A percentile compares a stretch with the other conserved stretches of the same genome.
Conservation (phyloP, 2,797 vertebrate genomes). For the Hylomyscus alleni region DNA sequence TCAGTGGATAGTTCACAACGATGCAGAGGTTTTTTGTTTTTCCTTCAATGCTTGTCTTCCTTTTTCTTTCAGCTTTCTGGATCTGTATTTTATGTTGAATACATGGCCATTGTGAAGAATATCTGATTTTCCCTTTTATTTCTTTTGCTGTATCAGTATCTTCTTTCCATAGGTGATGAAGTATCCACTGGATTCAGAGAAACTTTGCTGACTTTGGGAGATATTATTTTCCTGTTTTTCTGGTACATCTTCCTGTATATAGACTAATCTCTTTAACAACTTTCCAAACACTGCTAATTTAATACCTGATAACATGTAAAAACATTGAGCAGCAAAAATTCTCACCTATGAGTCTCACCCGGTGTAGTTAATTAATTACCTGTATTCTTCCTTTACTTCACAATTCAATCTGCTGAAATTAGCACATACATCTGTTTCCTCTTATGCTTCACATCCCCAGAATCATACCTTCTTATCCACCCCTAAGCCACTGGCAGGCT, state of each 20-base stretch:
- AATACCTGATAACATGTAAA: not conserved
- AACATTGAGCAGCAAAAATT: not conserved
- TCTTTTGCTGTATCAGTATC: not conserved
- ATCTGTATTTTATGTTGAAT: not conserved
- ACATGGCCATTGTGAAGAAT: too few relatives aligned
- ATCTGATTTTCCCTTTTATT: not conserved
- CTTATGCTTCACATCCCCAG: too few relatives aligned
- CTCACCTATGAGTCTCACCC: not conserved
- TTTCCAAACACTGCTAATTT: not conserved
- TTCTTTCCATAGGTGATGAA: not conserved
- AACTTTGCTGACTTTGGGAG: not conserved
- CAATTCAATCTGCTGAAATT: not conserved
- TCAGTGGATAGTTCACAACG: not conserved
- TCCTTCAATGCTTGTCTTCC: not conserved
- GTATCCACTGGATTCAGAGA: not conserved
- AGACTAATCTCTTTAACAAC: not conserved
- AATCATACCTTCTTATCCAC: not conserved
- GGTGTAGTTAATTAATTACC: not conserved
- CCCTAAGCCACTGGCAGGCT: not conserved
- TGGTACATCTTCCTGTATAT: not conserved
- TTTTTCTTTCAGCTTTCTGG: not conserved
- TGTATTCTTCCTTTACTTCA: not conserved
- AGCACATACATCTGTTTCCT: not conserved
- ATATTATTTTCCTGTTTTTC: not conserved
- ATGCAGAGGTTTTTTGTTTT: not conserved